Base-by-base conservation (phyloP, 2,797 vertebrate species). In the Dromococcyx pavoninus region DNA sequence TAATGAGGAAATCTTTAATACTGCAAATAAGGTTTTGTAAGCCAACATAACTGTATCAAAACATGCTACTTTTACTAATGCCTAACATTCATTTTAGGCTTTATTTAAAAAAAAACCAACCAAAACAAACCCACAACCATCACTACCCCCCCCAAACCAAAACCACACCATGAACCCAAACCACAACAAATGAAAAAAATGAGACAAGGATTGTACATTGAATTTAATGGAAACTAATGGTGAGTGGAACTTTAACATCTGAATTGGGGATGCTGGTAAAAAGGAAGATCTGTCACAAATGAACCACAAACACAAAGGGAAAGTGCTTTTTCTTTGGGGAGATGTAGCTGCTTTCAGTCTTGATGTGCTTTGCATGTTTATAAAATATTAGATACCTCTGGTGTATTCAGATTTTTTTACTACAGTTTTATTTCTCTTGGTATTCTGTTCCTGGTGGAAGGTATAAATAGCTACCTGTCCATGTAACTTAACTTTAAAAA, bases 21-120 rank as follows among this genome's bases (percentile, higher is more conserved):
- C 44, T 93, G 73, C 78, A 91, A 93, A 64, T 88, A 33, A 66
- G 33, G 76, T 67, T 80, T 62, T 81, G 89, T 88, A 51, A 32
- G 24, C 39, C 53, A 73, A 8, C 22, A 21, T 62, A 71, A 24
- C 43, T 87, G 7, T 91, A 88, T 88, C 56, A 64, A 94, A 94
- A 39, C 48, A 22, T 65, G 35, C 58, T 94, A 37, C 37, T 78
- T 88, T 78, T 80, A 58, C 37, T 93, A 54, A 57, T 84, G 35
- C n/a, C 30, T 91, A n/a, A 37, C 1, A 3, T 13, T 39, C 32
- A 62, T 71, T 82, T 69, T 72, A 33, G 51, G 48, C 41, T 85
- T 89, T 43, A 60, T 35, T 48, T 77, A 66, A 41, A 41, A 27
- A 2, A 33, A 44, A n/a, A 10, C 39, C n/a, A n/a, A n/a, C n/a